Base-by-base conservation (phyloP, 2,888 invertebrate genomes). In the Julus scanicus region DNA sequence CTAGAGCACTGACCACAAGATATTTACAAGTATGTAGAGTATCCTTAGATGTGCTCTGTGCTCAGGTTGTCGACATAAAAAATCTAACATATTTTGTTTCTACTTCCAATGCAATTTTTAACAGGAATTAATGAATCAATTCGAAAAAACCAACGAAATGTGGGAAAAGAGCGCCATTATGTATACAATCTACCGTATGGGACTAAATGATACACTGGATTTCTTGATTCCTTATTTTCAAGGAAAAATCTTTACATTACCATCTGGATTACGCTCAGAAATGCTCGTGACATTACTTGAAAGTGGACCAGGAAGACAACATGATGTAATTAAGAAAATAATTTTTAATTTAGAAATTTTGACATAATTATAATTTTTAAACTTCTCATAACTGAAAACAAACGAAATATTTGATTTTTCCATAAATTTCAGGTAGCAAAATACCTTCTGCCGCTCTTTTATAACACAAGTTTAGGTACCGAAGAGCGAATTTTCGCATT, bases 181-280 rank as follows among this genome's bases (percentile, higher is more conserved):
- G 48, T 86, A 84, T 53, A 11, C 86, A 13, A 44, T 88, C 6
- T 84, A 53, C 15, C 85, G 86, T 37, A 88, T 88, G 88, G 88
- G 86, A n/a, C 40, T 88, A 11, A 88, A 88, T n/a, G 53, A 88
- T 39, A 86, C 88, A 8, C 15, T 88, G 49, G 88, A 88, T 86
- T 85, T 53, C 53, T n/a, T 88, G 20, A 63, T 40, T 9, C 88
- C 88, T 8, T 86, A 84, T 40, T n/a, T 88, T 3, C 88, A 88
- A 53, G 40, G 44, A 20, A 86, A 86, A 49, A 84, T 84, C 2
- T 88, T 86, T 37, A 8, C 17, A 20, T 71, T 86, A 29, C 63
- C 85, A 29, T 17, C 63, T 6, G 39, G 88, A n/a, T 40, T 86
- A 37, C 84, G 88, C n/a, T 40, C 71, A 9, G 84, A 84, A 85